Conservation (phyloP, 2,888 invertebrate genomes). For the Xiphydria camelus region DNA sequence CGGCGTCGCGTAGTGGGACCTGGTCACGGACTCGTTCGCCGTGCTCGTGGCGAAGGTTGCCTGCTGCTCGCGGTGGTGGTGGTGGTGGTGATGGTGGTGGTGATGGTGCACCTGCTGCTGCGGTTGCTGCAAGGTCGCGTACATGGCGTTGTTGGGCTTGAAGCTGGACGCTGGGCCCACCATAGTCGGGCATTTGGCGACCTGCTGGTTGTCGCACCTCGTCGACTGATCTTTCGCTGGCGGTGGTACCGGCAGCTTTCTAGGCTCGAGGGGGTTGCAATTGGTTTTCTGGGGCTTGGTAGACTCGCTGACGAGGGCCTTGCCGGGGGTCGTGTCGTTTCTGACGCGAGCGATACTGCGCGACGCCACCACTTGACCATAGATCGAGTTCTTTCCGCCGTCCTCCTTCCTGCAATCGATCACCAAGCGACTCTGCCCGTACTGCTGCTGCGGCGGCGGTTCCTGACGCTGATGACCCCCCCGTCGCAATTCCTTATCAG, state of each 20-base stretch:
- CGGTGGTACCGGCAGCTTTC: conserved; percentile 36
- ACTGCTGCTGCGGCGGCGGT: too few species aligned
- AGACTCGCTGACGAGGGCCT: conserved; percentile 11
- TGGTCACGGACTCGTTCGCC: conserved; percentile 18
- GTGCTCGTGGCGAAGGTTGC: conserved; percentile 4
- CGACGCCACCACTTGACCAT: conserved; percentile 34
- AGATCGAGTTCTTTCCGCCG: conserved; percentile 6
- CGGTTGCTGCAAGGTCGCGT: conserved; percentile 28
- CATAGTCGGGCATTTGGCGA: conserved; percentile 9
- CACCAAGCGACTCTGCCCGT: too few species aligned
- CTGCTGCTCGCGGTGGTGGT: not conserved
- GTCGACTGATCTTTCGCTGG: conserved; percentile 20
- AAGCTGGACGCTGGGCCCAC: conserved; percentile 36
- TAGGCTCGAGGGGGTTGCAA: conserved; percentile 21
- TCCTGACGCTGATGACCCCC: too few species aligned
- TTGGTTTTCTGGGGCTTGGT: conserved; percentile 9
- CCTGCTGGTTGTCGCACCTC: conserved; percentile 49
- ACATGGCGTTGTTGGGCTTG: conserved; percentile 37
- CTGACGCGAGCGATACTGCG: conserved; percentile 30
- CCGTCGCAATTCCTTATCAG: too few species aligned
- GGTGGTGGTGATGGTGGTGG: conserved; percentile 11
- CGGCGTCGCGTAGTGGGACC: conserved; percentile 33
- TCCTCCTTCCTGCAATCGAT: not conserved
- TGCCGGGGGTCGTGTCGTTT: conserved; percentile 22
- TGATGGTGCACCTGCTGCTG: conserved; percentile 29